A percentile compares a stretch with the other conserved stretches of the same genome.
These are phyloP conservation scores for Drosophila rhopaloa DNA, from an alignment of 1,140 invertebrate genomes.

Conservation along the genomic window DNA sequence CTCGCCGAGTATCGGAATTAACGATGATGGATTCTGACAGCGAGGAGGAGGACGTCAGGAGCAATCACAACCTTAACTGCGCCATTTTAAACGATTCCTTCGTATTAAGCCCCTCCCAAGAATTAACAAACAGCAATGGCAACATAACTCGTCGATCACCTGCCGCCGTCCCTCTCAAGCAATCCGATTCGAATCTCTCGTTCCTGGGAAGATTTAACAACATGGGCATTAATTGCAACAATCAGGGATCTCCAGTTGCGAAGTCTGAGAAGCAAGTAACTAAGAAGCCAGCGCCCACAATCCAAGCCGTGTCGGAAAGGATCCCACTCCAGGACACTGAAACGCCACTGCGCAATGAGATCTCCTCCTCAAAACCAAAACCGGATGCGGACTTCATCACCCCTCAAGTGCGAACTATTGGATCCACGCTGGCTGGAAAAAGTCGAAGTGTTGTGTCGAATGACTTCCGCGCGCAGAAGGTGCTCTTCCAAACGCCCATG, in stretches of 20 bases:
- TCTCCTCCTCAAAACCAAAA: slow-evolving; percentile 11
- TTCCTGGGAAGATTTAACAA: slow-evolving; percentile 71
- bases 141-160: slow-evolving; percentile 7
- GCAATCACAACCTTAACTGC: slow-evolving; percentile 74
- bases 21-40: slow-evolving; percentile 72
- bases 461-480: slow-evolving; percentile 81
- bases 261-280: slow-evolving; percentile 1
- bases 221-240: slow-evolving; percentile 67
- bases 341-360: slow-evolving; percentile 49
- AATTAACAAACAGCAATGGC: slow-evolving; percentile 45
- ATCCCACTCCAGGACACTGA: slow-evolving; percentile 45
- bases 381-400: slow-evolving; percentile 68
- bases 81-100: slow-evolving; percentile 83
- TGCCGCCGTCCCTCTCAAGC: slow-evolving; percentile 8
- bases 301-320: slow-evolving; percentile 51
- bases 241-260: slow-evolving; percentile 28
- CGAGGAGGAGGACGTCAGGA: slow-evolving; percentile 70
- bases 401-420: slow-evolving; percentile 64
- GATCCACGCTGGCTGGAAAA: slow-evolving; percentile 51
- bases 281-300: slow-evolving; percentile 35
- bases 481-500: slow-evolving; percentile 82
- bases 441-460: slow-evolving; percentile 43
- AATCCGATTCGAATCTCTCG: slow-evolving; percentile 58
- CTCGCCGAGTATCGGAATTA: slow-evolving; percentile 68
- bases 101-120: slow-evolving; percentile 69